Base-by-base conservation (phyloP, 2,113 vertebrate species). In the Tenebrosternarchus preto region DNA sequence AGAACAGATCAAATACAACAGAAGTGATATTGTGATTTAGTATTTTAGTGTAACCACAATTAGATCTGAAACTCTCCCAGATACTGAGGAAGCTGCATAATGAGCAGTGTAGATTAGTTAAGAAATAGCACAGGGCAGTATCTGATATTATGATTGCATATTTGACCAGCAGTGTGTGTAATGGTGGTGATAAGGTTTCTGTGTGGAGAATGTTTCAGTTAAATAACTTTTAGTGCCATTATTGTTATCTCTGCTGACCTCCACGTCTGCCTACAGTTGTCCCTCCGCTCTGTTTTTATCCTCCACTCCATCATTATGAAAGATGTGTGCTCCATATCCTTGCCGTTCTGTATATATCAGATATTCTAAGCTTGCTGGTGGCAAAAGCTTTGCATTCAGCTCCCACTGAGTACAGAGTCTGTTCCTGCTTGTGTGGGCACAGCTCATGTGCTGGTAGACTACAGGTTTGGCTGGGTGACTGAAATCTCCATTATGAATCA, bases 161-260 rank as follows among this genome's bases (percentile, higher is more conserved):
- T 46, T 7, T 22, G 43, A 12, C 5, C 33, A 25, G 67, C 11
- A 39, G 36, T 53, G 25, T 53, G 33, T 60, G 20, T 43, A 76
- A 80, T 67, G 86, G 84, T 39, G 78, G 82, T 71, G 84, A 84
- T 81, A 81, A 80, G 85, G 59, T 80, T 83, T 78, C 63, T 46
- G 83, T 87, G 84, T 75, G 71, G 81, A 81, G 85, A 17, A 83
- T 88, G 88, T 84, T 82, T 91, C 86, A 89, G 81, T 55, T 73
- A 80, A 80, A 60, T 57, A 69, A 86, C 64, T 63, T 80, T 87
- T 80, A 82, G 55, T 86, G 81, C 61, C 61, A 50, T 78, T 60
- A 68, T 39, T 59, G n/a, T 80, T 82, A 56, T 80, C 64, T 80
- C 27, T 77, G 87, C 50, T 67, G 80, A 63, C 80, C 80, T 69